Percentiles rank a stretch among this genome's conserved stretches.
phyloP scores from a whole-genome alignment of 2,888 invertebrate species.

The Tenthredo distinguenda region DNA sequence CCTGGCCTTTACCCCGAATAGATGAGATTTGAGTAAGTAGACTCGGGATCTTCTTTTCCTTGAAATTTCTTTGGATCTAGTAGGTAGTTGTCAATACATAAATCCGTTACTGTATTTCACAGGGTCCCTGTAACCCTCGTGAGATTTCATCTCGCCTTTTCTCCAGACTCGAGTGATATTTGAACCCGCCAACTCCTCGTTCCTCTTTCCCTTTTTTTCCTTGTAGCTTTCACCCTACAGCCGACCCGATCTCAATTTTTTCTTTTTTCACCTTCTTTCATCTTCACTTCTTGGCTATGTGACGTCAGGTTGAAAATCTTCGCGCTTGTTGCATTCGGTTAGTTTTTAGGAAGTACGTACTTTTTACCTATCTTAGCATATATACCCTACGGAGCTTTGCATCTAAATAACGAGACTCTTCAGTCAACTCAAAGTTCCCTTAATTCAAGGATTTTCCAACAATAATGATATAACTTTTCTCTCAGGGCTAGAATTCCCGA shows the following conservation, averaged over 20 bases:
- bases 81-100: conserved; percentile 18
- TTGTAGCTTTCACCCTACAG: background rate
- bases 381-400: no score
- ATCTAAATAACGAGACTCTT: no score
- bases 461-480: no score
- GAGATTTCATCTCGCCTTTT: conserved; percentile 34
- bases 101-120: conserved; percentile 14
- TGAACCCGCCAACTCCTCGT: background rate
- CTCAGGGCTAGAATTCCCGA: no score
- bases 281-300: background rate
- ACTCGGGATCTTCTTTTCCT: background rate
- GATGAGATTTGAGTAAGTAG: background rate
- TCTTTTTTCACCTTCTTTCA: background rate
- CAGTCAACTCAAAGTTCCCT: no score
- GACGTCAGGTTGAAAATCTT: background rate
- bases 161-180: conserved; percentile 6
- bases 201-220: background rate
- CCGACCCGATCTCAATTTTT: background rate
- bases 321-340: background rate
- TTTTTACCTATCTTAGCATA: no score
- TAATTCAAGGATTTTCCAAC: no score
- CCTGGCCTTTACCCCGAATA: background rate
- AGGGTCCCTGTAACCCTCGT: conserved; percentile 15
- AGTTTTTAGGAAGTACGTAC: background rate
- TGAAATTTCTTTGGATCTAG: background rate